Evolutionary conservation across 2,888 invertebrate species (phyloP), one percentile per base, ranked within the genome.

Genomic region (Eurytoma californica): DNA sequence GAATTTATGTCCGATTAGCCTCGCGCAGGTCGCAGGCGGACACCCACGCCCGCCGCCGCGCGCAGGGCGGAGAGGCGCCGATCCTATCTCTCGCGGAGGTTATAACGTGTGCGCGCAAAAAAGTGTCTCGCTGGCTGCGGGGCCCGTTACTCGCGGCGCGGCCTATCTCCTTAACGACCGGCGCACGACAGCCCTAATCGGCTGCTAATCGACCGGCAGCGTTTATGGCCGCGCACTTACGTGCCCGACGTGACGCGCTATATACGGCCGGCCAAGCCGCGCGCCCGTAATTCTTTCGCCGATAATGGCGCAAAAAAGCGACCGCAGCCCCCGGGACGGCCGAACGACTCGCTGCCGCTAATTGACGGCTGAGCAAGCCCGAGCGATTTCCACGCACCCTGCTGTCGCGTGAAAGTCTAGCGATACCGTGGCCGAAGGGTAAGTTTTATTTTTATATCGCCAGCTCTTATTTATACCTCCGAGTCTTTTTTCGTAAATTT

Each of bases 121-220:
- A 85, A 86, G 84, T 86, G 83, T 85, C 84, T 85, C 84, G 83
- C 24, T 16, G 84, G 84, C 87, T 86, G 86, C 84, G 84, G 30
- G 82, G 84, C 85, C 67, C 83, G 77, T 66, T 79, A 75, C 72
- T 85, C 82, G 82, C 9, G 28, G 49, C 60, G 47, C 16, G 51
- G 14, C 20, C 83, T 86, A 84, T 86, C 86, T 85, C 84, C 84
- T 85, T 85, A 87, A 86, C 86, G 84, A 76, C 79, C 77, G 83
- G 86, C 74, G 83, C 85, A 82, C 84, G 87, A 87, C 86, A 86
- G 85, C 83, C 84, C 85, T 87, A 87, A 88, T 88, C 87, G 87
- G 83, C 83, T 83, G 86, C 85, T 87, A 88, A 88, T 88, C 87
- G 86, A 83, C 83, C 85, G 81, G 67, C 76, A 77, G 65, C 75